A percentile compares a stretch with the other conserved stretches of the same genome.
Evolutionary conservation across 2,888 invertebrate genomes (phyloP).

Genomic region (Erynnis tages): DNA sequence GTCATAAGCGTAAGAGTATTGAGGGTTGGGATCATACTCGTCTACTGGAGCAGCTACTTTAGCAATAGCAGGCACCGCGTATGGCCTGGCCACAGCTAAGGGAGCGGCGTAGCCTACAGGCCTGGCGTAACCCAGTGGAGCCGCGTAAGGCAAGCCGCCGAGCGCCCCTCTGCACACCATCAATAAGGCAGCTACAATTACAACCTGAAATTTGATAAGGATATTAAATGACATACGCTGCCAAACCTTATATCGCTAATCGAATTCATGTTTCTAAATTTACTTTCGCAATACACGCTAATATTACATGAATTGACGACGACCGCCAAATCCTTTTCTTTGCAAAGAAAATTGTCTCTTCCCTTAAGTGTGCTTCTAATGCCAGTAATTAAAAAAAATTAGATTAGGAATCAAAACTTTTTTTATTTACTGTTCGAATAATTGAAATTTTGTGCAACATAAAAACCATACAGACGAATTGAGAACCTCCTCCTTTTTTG

Average conservation of each 20-base stretch:
- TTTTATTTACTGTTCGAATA: no score
- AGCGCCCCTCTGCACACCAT: slow-evolving; percentile 54
- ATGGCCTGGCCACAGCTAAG: slow-evolving; percentile 56
- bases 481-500: no score
- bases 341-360: no score
- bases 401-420: no score
- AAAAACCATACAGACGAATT: no score
- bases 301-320: neutral
- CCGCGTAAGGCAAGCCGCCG: slow-evolving; percentile 42
- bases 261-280: neutral
- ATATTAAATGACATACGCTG: neutral
- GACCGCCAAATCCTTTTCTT: no score
- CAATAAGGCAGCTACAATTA: slow-evolving; percentile 58
- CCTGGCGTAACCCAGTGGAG: slow-evolving; percentile 55
- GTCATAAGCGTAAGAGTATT: slow-evolving; percentile 86
- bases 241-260: no score
- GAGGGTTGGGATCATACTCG: slow-evolving; percentile 83
- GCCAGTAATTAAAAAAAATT: no score
- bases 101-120: slow-evolving; percentile 45
- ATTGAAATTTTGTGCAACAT: no score
- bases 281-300: neutral
- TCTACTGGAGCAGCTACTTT: slow-evolving; percentile 71
- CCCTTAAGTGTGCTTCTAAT: no score
- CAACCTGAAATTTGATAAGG: slow-evolving; percentile 43
- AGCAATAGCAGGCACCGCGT: slow-evolving; percentile 53